These are phyloP conservation scores for Plebejus anna DNA, from an alignment of 2,888 invertebrate genomes.

Conservation along the genomic window DNA sequence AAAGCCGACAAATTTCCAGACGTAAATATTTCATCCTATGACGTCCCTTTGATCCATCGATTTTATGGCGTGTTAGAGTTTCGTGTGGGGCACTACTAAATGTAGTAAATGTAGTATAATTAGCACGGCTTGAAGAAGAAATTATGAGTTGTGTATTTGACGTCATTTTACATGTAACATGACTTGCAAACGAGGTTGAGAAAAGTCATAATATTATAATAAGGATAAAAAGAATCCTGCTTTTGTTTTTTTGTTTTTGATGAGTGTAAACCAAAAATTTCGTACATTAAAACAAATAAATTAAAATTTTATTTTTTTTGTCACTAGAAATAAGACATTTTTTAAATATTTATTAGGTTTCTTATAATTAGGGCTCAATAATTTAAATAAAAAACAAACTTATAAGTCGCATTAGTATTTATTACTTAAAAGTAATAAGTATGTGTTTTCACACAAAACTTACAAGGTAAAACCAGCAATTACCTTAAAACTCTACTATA, in stretches of 20 bases:
- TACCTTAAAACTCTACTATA: not conserved
- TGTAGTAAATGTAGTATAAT: not conserved
- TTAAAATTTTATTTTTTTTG: too few relatives aligned
- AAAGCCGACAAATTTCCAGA: not conserved
- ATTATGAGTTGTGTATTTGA: not conserved
- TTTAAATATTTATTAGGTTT: too few relatives aligned
- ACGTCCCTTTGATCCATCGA: not conserved
- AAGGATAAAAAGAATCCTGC: too few relatives aligned
- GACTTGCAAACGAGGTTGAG: not conserved
- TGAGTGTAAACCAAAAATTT: too few relatives aligned
- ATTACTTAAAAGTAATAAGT: too few relatives aligned
- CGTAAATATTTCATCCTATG: not conserved
- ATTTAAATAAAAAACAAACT: too few relatives aligned
- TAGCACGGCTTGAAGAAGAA: not conserved
- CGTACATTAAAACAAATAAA: too few relatives aligned
- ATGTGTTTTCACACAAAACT: not conserved
- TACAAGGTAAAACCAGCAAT: not conserved
- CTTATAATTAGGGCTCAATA: too few relatives aligned
- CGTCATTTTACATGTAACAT: not conserved
- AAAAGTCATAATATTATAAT: not conserved
- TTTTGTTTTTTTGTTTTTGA: too few relatives aligned
- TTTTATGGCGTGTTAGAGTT: constrained; percentile 2
- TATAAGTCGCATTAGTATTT: too few relatives aligned
- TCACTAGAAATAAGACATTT: too few relatives aligned
- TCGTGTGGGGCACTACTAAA: not conserved